phyloP scores from a whole-genome alignment of 2,797 vertebrate genomes.

The Remorina albescens region DNA sequence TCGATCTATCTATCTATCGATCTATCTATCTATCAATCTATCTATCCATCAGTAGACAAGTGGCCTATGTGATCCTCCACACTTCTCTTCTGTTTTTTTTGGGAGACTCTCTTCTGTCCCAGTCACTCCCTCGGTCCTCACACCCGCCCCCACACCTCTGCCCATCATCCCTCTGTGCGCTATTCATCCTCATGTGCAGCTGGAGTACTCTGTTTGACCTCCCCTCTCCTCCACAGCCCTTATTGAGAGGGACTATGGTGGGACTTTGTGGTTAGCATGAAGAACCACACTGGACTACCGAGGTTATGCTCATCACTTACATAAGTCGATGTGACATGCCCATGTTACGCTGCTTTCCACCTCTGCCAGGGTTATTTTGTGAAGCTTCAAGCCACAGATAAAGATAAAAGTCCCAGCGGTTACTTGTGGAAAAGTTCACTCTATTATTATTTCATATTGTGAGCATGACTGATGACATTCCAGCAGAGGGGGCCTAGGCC shows the following conservation, averaged over 20 bases:
- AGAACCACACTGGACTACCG: slow-evolving; percentile 52
- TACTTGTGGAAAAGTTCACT: slow-evolving; percentile 6
- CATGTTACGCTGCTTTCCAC: slow-evolving; percentile 26
- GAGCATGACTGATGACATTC: slow-evolving; percentile 19
- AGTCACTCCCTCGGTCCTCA: slow-evolving; percentile 63
- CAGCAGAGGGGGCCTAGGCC: slow-evolving; percentile 23
- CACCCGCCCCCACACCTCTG: slow-evolving; percentile 69
- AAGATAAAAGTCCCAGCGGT: slow-evolving; percentile 23
- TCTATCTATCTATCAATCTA: slow-evolving; percentile 22
- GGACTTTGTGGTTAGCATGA: slow-evolving; percentile 58
- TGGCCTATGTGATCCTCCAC: slow-evolving; percentile 64
- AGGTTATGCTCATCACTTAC: slow-evolving; percentile 56
- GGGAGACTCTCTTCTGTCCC: slow-evolving; percentile 66
- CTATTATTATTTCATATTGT: slow-evolving; percentile 27
- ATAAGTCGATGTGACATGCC: slow-evolving; percentile 56
- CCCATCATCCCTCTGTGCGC: slow-evolving; percentile 68
- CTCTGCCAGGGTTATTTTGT: slow-evolving; percentile 24
- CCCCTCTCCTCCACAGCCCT: slow-evolving; percentile 65
- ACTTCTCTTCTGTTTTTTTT: slow-evolving; percentile 73
- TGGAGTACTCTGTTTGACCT: slow-evolving; percentile 82
- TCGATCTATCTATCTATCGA: slow-evolving; percentile 14
- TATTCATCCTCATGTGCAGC: slow-evolving; percentile 80
- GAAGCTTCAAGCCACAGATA: slow-evolving; percentile 41
- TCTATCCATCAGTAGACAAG: slow-evolving; percentile 12
- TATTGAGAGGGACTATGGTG: slow-evolving; percentile 61